Evolutionary conservation across 2,888 invertebrate species (phyloP).

Genomic region (Nezara viridula): DNA sequence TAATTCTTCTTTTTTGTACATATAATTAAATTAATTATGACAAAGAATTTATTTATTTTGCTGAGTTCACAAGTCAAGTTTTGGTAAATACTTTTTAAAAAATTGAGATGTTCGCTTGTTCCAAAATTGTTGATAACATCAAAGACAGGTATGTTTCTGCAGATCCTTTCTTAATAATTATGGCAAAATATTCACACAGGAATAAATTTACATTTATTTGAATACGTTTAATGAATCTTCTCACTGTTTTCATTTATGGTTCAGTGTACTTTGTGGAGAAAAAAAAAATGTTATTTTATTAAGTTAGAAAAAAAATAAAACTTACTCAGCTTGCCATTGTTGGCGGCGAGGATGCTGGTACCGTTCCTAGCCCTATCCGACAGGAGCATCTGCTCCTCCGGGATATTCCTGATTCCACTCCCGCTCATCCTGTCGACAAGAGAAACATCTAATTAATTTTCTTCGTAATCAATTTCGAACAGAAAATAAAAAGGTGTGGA

Average conservation of each 20-base stretch:
- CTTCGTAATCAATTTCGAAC: neutral
- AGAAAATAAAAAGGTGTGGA: neutral
- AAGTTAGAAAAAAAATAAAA: neutral
- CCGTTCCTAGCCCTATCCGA: conserved; percentile 67
- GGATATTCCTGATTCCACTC: conserved; percentile 57
- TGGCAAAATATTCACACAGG: neutral
- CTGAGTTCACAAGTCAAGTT: neutral
- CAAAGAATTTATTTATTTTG: neutral
- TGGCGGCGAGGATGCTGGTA: conserved; percentile 59
- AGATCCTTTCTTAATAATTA: neutral
- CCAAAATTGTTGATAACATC: neutral
- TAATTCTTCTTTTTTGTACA: neutral
- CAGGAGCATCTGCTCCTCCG: conserved; percentile 67
- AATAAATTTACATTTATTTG: conserved; percentile 3
- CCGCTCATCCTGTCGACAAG: conserved; percentile 50
- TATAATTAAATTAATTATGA: neutral
- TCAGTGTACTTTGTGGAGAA: too few relatives aligned
- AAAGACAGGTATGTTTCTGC: neutral
- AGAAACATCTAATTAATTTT: neutral
- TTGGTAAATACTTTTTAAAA: neutral
- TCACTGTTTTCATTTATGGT: neutral
- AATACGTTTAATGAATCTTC: neutral
- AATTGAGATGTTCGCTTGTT: neutral
- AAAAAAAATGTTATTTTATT: too few relatives aligned
- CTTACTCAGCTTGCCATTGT: conserved; percentile 63